A percentile compares a stretch with the other conserved stretches of the same genome.
Evolutionary conservation across 2,797 vertebrate species (phyloP).

Genomic region (Platyrinchus mystaceus): DNA sequence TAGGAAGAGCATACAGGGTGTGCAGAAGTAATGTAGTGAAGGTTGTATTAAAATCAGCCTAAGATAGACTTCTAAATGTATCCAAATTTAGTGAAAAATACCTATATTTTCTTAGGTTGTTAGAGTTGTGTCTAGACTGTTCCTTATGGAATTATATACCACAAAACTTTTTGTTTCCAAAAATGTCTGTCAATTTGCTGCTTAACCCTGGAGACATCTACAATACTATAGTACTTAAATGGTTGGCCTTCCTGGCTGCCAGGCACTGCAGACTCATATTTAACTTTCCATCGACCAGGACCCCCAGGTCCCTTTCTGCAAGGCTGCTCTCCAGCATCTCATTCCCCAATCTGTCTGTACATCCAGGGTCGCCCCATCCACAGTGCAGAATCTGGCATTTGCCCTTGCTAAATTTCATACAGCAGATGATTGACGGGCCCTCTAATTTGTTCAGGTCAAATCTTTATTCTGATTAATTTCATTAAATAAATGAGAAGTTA

Average conservation of each 20-base stretch:
- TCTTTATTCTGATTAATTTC: not conserved
- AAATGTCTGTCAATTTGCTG: rapidly evolving
- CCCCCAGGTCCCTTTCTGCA: rapidly evolving
- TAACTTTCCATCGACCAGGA: rapidly evolving
- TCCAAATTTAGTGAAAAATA: not conserved
- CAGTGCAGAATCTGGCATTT: not conserved
- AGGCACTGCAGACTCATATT: not conserved
- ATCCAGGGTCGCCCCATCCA: not conserved
- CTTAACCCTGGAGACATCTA: not conserved
- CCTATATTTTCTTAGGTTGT: not conserved
- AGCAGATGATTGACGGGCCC: too few relatives aligned
- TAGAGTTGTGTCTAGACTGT: not conserved
- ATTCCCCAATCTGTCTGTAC: not conserved
- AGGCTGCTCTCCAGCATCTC: not conserved
- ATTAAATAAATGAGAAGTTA: not conserved
- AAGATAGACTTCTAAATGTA: not conserved
- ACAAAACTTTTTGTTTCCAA: not conserved
- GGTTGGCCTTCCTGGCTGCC: not conserved
- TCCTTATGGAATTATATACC: not conserved
- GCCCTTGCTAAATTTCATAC: not conserved
- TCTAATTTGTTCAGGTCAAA: not conserved
- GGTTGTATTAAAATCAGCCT: not conserved
- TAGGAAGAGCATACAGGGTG: not conserved
- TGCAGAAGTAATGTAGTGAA: not conserved
- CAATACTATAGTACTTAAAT: not conserved